A percentile compares a stretch with the other conserved stretches of the same genome.
phyloP scores from a whole-genome alignment of 2,797 vertebrate species.

The Heterohyrax brucei region DNA sequence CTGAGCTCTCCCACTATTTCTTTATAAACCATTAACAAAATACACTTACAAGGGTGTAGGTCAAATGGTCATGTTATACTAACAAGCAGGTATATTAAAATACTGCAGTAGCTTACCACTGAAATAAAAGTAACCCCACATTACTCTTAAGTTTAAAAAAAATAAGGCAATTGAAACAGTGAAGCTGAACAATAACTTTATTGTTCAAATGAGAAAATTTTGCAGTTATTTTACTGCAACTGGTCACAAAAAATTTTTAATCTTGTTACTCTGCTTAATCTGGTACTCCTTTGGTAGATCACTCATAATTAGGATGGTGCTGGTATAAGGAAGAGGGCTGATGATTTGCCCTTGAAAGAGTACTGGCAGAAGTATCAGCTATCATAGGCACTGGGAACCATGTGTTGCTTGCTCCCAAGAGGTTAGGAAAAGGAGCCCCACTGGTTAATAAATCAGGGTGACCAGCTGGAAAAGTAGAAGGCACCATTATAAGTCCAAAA shows the following conservation, averaged over 20 bases:
- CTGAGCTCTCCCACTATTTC: too few relatives aligned
- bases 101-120: neutral
- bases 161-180: neutral
- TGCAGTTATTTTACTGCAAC: neutral
- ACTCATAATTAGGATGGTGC: conserved; percentile 74
- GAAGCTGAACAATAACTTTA: neutral
- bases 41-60: too few relatives aligned
- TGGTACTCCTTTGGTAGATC: conserved; percentile 30
- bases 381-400: conserved; percentile 66
- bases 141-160: neutral
- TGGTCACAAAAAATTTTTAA: conserved; percentile 17
- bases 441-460: conserved; percentile 59
- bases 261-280: conserved; percentile 65
- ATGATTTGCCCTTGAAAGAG: conserved; percentile 9
- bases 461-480: conserved; percentile 29
- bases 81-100: too few relatives aligned
- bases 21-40: too few relatives aligned
- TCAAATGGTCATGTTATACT: too few relatives aligned
- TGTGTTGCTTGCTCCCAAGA: conserved; percentile 65
- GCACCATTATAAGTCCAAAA: conserved; percentile 53
- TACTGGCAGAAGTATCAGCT: conserved; percentile 63
- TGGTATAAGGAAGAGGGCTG: conserved; percentile 50
- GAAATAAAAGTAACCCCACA: neutral
- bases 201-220: conserved; percentile 1
- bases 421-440: conserved; percentile 51